phyloP scores from a whole-genome alignment of 2,797 vertebrate species.

The Macropodus opercularis region DNA sequence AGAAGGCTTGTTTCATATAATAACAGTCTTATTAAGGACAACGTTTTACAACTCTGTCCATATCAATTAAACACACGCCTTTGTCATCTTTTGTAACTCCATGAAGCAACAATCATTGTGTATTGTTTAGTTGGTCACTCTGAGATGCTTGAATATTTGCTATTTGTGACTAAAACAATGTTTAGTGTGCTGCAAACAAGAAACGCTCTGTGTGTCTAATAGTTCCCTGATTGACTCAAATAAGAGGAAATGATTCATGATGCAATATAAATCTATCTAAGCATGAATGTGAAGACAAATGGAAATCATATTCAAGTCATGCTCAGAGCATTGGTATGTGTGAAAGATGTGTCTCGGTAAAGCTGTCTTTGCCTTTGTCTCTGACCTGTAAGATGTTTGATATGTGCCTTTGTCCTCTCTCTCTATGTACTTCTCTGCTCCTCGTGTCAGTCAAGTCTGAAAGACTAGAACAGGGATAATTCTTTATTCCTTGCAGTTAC shows the following conservation, averaged over 20 bases:
- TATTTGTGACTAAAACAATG: conserved; percentile 35
- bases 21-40: conserved; percentile 33
- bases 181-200: conserved; percentile 17
- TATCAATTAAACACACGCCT: conserved; percentile 46
- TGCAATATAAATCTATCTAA: conserved; percentile 22
- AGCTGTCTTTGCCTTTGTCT: conserved; percentile 69
- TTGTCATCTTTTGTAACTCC: conserved; percentile 68
- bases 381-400: conserved; percentile 72
- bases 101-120: conserved; percentile 53
- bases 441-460: conserved; percentile 74
- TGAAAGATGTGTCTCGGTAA: conserved; percentile 65
- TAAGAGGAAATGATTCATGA: conserved; percentile 10
- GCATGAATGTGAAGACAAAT: conserved; percentile 24
- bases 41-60: conserved; percentile 65
- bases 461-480: conserved; percentile 61
- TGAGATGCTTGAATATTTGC: conserved; percentile 80
- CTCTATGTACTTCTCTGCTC: conserved; percentile 74
- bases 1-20: conserved; percentile 39
- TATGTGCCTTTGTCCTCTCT: conserved; percentile 73
- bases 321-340: conserved; percentile 62
- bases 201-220: conserved; percentile 20
- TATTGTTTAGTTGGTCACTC: conserved; percentile 50
- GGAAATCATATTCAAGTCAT: conserved; percentile 76
- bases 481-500: conserved; percentile 46
- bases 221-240: conserved; percentile 1